A percentile compares a stretch with the other conserved stretches of the same genome.
Conservation (phyloP, 2,888 invertebrate genomes). For the Cosmorhoe ocellata region DNA sequence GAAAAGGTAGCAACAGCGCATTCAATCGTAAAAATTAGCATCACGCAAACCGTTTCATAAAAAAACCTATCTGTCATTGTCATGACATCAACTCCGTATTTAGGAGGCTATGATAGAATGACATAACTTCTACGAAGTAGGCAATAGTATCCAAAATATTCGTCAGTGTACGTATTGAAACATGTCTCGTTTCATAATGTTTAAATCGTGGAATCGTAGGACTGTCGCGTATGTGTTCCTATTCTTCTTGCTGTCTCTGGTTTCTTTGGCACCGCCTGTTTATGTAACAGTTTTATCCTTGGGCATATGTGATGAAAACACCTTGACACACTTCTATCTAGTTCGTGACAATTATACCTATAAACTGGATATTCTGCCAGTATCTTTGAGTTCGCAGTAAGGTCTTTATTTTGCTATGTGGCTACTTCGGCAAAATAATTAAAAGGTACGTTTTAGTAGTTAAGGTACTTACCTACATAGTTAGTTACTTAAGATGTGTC, state of each 20-base stretch:
- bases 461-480: too few species aligned
- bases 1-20: too few species aligned
- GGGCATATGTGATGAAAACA: constrained; percentile 54
- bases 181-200: constrained; percentile 15
- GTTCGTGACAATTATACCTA: background rate
- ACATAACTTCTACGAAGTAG: too few species aligned
- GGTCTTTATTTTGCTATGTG: background rate
- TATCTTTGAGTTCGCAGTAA: background rate
- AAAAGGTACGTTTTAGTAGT: too few species aligned
- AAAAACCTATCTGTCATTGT: constrained; percentile 1
- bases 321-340: constrained; percentile 51
- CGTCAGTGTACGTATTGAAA: background rate
- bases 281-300: constrained; percentile 55
- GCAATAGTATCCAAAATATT: too few species aligned
- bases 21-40: background rate
- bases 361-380: background rate
- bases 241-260: constrained; percentile 49
- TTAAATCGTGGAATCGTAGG: constrained; percentile 24
- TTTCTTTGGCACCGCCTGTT: constrained; percentile 56
- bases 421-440: too few species aligned
- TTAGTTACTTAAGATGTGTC: too few species aligned
- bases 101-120: constrained; percentile 9
- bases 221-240: constrained; percentile 45
- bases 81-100: background rate
- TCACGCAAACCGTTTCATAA: constrained; percentile 5